These are phyloP conservation scores for Pelodytes ibericus DNA, from an alignment of 2,797 vertebrate genomes.

Conservation along the genomic window DNA sequence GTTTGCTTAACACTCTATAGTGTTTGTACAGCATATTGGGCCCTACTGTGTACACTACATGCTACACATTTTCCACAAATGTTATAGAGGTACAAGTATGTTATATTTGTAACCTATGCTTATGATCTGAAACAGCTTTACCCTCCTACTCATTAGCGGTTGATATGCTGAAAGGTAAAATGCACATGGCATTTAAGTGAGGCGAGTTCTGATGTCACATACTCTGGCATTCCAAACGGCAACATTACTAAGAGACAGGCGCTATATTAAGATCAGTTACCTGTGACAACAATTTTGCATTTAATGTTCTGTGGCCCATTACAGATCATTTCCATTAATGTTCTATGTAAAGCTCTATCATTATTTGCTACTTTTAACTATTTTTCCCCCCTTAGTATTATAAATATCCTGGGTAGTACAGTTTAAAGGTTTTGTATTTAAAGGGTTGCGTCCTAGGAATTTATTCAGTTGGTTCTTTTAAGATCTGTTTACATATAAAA, in stretches of 20 bases:
- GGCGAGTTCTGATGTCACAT: slow-evolving; percentile 8
- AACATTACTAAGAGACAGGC: slow-evolving; percentile 15
- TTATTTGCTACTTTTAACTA: slow-evolving; percentile 5
- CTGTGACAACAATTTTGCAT: slow-evolving; percentile 48
- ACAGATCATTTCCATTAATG: slow-evolving; percentile 47
- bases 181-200: neutral
- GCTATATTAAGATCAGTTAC: slow-evolving; percentile 42
- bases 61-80: neutral
- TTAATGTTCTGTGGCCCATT: slow-evolving; percentile 36
- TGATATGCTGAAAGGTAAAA: slow-evolving; percentile 27
- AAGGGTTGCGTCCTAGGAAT: too few species aligned
- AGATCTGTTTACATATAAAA: too few species aligned
- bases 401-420: too few species aligned
- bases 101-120: slow-evolving; percentile 32
- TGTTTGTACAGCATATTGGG: neutral
- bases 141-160: slow-evolving; percentile 23
- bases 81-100: slow-evolving; percentile 17
- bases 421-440: too few species aligned
- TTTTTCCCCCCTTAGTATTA: neutral
- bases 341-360: slow-evolving; percentile 38
- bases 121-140: slow-evolving; percentile 10
- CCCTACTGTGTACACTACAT: neutral
- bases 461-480: too few species aligned
- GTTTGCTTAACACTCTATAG: neutral
- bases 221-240: slow-evolving; percentile 1